Conservation (phyloP, 1,140 invertebrate genomes). For the Tetraneura akinire region DNA sequence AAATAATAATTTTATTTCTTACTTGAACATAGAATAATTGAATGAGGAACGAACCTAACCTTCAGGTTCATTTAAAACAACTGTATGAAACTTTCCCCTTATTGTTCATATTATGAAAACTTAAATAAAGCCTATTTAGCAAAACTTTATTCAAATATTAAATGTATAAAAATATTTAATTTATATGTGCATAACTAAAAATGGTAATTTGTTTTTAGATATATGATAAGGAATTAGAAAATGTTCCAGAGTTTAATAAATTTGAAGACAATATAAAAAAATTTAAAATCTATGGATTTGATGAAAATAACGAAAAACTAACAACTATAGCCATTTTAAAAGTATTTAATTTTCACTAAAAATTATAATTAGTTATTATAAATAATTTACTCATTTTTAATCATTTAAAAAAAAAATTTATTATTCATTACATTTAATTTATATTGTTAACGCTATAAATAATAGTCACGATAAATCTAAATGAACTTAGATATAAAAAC, state of each 20-base stretch:
- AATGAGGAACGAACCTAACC: neutral
- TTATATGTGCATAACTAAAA: neutral
- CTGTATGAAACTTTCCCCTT: neutral
- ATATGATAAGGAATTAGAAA: constrained; percentile 75
- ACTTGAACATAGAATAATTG: neutral
- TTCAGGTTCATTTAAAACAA: neutral
- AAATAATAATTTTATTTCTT: neutral
- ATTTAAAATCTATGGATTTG: constrained; percentile 67
- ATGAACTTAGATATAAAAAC: too few relatives aligned
- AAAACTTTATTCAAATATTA: constrained; percentile 1
- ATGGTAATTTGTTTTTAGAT: constrained; percentile 61
- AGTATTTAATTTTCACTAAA: too few relatives aligned
- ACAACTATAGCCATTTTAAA: constrained; percentile 25
- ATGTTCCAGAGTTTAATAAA: constrained; percentile 71
- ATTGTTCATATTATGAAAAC: neutral
- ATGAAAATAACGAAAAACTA: neutral
- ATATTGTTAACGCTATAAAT: too few relatives aligned
- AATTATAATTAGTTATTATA: neutral
- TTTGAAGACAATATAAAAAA: constrained; percentile 77
- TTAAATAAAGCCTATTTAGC: neutral
- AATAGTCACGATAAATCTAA: too few relatives aligned
- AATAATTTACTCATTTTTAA: neutral
- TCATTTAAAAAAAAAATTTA: too few relatives aligned
- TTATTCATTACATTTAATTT: too few relatives aligned
- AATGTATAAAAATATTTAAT: neutral